Evolutionary conservation across 2,888 invertebrate genomes (phyloP).

Genomic region (Acrobasis consociella): DNA sequence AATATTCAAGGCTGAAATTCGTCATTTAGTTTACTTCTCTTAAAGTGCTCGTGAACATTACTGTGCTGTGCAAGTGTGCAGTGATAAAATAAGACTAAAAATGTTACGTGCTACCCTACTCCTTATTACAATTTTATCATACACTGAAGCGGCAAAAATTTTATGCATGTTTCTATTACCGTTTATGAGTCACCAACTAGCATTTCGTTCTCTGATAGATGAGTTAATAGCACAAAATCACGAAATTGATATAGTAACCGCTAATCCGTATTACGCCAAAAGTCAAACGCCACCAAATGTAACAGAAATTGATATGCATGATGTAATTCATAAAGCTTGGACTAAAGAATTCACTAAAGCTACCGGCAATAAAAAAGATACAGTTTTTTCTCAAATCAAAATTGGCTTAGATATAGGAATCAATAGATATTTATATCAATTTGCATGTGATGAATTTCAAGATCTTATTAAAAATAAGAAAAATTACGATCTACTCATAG

Average conservation of each 20-base stretch:
- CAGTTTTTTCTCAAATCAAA: neutral
- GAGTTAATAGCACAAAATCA: conserved; percentile 52
- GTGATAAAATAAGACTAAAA: neutral
- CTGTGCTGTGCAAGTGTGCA: neutral
- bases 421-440: conserved; percentile 25
- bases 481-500: neutral
- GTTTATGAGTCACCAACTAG: conserved; percentile 54
- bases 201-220: conserved; percentile 42
- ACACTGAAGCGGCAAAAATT: conserved; percentile 38
- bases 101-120: neutral
- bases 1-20: no score
- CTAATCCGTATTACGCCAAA: conserved; percentile 38
- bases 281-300: conserved; percentile 37
- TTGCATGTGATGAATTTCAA: neutral
- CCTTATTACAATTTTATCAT: neutral
- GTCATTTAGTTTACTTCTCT: no score
- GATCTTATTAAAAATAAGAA: neutral
- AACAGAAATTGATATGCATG: conserved; percentile 43
- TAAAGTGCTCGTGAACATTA: no score
- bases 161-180: conserved; percentile 44
- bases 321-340: neutral
- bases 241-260: conserved; percentile 46
- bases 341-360: neutral
- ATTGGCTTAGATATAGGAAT: conserved; percentile 16
- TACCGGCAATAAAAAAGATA: neutral